Evolutionary conservation across 2,113 vertebrate genomes (phyloP).

Genomic region (Passer domesticus): DNA sequence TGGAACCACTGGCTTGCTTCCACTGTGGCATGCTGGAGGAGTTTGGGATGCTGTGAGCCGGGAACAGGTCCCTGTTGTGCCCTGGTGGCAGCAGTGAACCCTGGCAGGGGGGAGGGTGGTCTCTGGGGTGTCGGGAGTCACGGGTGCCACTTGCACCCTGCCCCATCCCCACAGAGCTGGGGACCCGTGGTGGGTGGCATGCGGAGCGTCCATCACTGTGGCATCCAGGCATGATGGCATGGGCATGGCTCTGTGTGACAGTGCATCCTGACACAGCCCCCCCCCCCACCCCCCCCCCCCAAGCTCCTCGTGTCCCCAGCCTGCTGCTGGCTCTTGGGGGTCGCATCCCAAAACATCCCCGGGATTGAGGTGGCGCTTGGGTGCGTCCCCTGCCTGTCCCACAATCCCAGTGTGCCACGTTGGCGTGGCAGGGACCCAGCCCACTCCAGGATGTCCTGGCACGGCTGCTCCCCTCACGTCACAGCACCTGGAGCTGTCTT

Average conservation of each 20-base stretch:
- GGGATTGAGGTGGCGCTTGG: rapidly evolving
- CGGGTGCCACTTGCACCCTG: not conserved
- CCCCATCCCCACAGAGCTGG: not conserved
- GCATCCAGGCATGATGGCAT: not conserved
- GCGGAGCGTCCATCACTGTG: rapidly evolving
- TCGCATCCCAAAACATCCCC: not conserved
- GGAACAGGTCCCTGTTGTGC: not conserved
- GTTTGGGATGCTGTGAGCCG: not conserved
- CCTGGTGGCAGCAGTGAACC: not conserved
- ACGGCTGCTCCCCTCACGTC: not conserved
- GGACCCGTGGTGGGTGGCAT: not conserved
- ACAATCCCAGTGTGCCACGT: not conserved
- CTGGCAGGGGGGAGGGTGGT: not conserved
- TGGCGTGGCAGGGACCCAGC: not conserved
- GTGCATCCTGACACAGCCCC: not conserved
- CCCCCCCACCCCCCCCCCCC: rapidly evolving
- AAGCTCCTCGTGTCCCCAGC: not conserved
- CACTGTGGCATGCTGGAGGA: not conserved
- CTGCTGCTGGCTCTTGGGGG: not conserved
- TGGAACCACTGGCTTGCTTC: not conserved
- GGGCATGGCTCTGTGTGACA: not conserved
- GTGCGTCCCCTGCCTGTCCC: not conserved
- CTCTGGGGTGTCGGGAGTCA: not conserved
- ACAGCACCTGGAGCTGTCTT: not conserved
- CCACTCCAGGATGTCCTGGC: slow-evolving; percentile 1